These are phyloP conservation scores for Propithecus coquereli DNA, from an alignment of 2,113 vertebrate genomes.

Conservation along the genomic window DNA sequence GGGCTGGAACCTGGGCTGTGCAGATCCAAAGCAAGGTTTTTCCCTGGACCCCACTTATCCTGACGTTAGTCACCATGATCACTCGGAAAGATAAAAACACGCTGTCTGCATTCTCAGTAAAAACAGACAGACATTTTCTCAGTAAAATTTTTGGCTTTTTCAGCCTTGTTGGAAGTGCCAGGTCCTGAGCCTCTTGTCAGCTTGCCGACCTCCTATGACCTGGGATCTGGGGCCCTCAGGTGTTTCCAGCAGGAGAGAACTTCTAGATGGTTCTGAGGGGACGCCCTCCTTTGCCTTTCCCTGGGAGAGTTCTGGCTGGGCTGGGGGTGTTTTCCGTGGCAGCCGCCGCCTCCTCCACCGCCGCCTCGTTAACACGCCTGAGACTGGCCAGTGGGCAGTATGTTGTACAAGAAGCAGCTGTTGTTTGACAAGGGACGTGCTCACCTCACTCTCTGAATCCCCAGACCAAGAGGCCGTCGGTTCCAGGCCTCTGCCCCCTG, in stretches of 20 bases:
- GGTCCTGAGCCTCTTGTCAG: background rate
- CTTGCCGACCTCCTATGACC: background rate
- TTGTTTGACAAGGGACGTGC: background rate
- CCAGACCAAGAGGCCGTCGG: background rate
- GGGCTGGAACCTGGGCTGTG: too few species aligned
- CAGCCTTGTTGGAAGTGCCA: background rate
- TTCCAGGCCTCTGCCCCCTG: constrained; percentile 46
- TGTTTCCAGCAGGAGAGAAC: background rate
- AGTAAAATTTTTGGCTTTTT: background rate
- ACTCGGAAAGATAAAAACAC: background rate
- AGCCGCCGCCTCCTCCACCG: too few species aligned
- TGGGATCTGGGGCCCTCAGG: too few species aligned
- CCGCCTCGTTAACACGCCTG: background rate
- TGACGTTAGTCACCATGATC: background rate
- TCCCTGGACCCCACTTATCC: background rate
- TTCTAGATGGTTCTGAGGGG: background rate
- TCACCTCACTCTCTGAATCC: background rate
- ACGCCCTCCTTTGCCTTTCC: background rate
- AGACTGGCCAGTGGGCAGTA: background rate
- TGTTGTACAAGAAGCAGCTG: constrained; percentile 10
- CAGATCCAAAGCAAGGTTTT: background rate
- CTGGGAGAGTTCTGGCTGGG: background rate
- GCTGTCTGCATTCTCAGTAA: background rate
- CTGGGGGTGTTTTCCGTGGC: background rate
- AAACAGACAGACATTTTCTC: background rate